Evolutionary conservation across 2,888 invertebrate species (phyloP).

Genomic region (Electrophaes corylata): DNA sequence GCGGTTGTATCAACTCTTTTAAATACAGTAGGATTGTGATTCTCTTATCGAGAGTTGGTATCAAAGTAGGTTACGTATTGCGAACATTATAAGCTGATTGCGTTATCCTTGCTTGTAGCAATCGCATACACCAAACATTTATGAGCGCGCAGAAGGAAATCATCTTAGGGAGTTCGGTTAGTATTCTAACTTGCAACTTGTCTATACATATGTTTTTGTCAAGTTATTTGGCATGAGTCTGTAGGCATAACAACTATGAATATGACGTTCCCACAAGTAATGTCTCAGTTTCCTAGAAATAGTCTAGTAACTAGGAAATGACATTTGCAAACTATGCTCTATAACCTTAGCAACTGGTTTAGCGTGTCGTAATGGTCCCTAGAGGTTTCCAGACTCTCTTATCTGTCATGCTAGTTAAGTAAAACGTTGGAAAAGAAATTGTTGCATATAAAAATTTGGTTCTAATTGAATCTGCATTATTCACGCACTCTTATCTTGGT

Average conservation of each 20-base stretch:
- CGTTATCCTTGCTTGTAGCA: background rate
- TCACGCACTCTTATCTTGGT: too few species aligned
- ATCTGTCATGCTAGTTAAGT: conserved; percentile 6
- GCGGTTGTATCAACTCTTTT: background rate
- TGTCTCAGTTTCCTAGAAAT: conserved; percentile 36
- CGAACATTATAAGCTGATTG: background rate
- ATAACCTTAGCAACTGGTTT: conserved; percentile 28
- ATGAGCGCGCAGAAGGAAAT: background rate
- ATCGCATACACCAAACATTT: background rate
- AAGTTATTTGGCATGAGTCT: background rate
- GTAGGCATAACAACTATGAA: conserved; percentile 21
- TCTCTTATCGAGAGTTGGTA: conserved; percentile 1
- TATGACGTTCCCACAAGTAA: conserved; percentile 34
- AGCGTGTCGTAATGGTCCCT: conserved; percentile 25
- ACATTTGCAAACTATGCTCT: conserved; percentile 33
- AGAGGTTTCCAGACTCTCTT: conserved; percentile 15
- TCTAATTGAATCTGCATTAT: too few species aligned
- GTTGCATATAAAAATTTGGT: too few species aligned
- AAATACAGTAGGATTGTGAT: background rate
- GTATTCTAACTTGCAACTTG: background rate
- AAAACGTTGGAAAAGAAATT: background rate
- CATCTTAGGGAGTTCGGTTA: background rate
- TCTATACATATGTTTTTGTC: background rate
- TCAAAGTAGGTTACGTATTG: conserved; percentile 2
- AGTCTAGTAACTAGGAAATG: conserved; percentile 32